Percentiles rank a stretch among this genome's conserved stretches.
These are phyloP conservation scores for Drosophila azteca DNA, from an alignment of 1,140 invertebrate species.

Conservation along the genomic window DNA sequence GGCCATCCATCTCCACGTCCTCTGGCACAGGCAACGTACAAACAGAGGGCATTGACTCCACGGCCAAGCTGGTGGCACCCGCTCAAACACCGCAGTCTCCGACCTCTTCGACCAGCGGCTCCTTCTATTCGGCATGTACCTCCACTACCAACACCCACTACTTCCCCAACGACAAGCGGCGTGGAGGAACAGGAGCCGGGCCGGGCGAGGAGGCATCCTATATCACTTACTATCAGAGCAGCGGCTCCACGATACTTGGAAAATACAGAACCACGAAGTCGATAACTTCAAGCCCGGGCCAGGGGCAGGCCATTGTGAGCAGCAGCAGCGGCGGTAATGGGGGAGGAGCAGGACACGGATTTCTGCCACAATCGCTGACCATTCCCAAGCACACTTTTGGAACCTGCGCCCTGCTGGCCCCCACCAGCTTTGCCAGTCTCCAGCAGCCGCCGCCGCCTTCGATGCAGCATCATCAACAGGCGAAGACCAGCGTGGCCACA, in stretches of 20 bases:
- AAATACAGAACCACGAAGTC: slow-evolving; percentile 31
- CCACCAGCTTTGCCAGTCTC: slow-evolving; percentile 71
- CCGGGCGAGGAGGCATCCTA: slow-evolving; percentile 28
- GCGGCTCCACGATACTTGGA: slow-evolving; percentile 1
- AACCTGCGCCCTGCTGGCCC: slow-evolving; percentile 74
- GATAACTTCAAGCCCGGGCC: slow-evolving; percentile 32
- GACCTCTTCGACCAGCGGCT: slow-evolving; percentile 44
- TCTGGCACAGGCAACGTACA: no score
- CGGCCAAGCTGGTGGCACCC: slow-evolving; percentile 7
- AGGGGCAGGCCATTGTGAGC: slow-evolving; percentile 63
- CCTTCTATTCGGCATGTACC: slow-evolving; percentile 70
- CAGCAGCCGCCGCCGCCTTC: slow-evolving; percentile 41
- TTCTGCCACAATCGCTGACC: slow-evolving; percentile 30
- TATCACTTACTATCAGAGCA: slow-evolving; percentile 38
- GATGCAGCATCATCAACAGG: slow-evolving; percentile 33
- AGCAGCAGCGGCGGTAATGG: slow-evolving; percentile 46
- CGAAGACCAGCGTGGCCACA: slow-evolving; percentile 22
- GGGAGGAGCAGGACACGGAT: slow-evolving; percentile 28
- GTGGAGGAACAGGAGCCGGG: slow-evolving; percentile 10
- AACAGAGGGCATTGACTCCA: slow-evolving; percentile 20
- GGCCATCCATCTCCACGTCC: slow-evolving; percentile 10
- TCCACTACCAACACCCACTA: slow-evolving; percentile 55
- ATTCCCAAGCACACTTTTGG: slow-evolving; percentile 80
- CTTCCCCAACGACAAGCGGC: slow-evolving; percentile 44
- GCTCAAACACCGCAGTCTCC: slow-evolving; percentile 33